Conservation (phyloP, 2,888 invertebrate genomes). For the Trichogramma evanescens region DNA sequence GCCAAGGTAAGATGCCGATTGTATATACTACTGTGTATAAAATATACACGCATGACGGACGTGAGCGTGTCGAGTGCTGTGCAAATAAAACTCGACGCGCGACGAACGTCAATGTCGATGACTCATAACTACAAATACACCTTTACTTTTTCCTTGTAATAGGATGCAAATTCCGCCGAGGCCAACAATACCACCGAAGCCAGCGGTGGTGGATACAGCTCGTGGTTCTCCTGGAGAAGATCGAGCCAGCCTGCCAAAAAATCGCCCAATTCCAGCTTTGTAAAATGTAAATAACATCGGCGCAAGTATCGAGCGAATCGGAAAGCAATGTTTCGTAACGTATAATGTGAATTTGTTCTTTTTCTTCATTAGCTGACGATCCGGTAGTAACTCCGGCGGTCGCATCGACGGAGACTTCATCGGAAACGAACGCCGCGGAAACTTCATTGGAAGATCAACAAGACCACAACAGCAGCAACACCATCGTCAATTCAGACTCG, state of each 20-base stretch:
- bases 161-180: conserved; percentile 24
- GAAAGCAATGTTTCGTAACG: not conserved
- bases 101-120: too few relatives aligned
- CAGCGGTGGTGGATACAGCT: conserved; percentile 44
- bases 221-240: conserved; percentile 55
- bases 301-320: not conserved
- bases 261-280: conserved; percentile 15
- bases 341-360: not conserved
- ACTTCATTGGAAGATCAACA: not conserved
- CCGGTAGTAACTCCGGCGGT: too few relatives aligned
- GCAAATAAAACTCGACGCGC: too few relatives aligned
- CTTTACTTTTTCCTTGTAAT: conserved; percentile 1
- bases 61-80: too few relatives aligned
- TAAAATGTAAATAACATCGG: conserved; percentile 22
- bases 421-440: conserved; percentile 1
- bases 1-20: conserved; percentile 11
- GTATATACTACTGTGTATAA: not conserved
- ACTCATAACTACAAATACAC: too few relatives aligned
- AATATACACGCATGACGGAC: too few relatives aligned
- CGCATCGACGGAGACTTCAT: not conserved
- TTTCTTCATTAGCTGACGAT: conserved; percentile 8
- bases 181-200: conserved; percentile 1
- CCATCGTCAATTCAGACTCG: too few relatives aligned
- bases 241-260: conserved; percentile 30
- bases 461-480: too few relatives aligned